Percentiles rank a stretch among this genome's conserved stretches.
phyloP scores from a whole-genome alignment of 2,888 invertebrate genomes.

The Villa cingulata region DNA sequence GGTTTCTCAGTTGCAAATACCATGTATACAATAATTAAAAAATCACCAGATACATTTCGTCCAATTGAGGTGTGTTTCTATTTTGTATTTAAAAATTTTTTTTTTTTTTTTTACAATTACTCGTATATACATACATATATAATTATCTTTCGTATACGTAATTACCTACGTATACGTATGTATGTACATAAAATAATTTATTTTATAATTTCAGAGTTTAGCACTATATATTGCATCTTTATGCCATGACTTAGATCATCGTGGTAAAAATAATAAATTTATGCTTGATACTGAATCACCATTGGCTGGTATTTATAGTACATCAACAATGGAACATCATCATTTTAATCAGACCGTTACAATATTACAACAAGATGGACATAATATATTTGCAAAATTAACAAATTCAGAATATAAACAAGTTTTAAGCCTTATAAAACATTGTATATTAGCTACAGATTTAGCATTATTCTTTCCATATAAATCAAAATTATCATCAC shows the following conservation, averaged over 20 bases:
- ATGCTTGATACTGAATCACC: slow-evolving; percentile 73
- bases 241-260: slow-evolving; percentile 76
- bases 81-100: background rate
- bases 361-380: slow-evolving; percentile 72
- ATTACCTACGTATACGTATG: background rate
- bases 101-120: background rate
- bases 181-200: no score
- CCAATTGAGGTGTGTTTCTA: slow-evolving; percentile 43
- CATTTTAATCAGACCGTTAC: slow-evolving; percentile 81
- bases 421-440: slow-evolving; percentile 59
- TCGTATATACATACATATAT: background rate
- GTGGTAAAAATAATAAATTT: slow-evolving; percentile 76
- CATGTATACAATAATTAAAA: slow-evolving; percentile 62
- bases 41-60: slow-evolving; percentile 40
- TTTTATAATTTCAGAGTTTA: slow-evolving; percentile 48
- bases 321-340: slow-evolving; percentile 77
- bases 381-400: slow-evolving; percentile 68
- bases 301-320: slow-evolving; percentile 69
- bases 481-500: slow-evolving; percentile 44
- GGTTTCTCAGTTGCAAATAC: slow-evolving; percentile 78
- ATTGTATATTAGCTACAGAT: slow-evolving; percentile 76
- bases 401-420: slow-evolving; percentile 60
- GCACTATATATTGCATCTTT: slow-evolving; percentile 67
- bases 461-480: slow-evolving; percentile 70
- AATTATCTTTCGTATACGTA: background rate